These are phyloP conservation scores for Gallinago jamesoni DNA, from an alignment of 2,113 vertebrate species.

Conservation along the genomic window DNA sequence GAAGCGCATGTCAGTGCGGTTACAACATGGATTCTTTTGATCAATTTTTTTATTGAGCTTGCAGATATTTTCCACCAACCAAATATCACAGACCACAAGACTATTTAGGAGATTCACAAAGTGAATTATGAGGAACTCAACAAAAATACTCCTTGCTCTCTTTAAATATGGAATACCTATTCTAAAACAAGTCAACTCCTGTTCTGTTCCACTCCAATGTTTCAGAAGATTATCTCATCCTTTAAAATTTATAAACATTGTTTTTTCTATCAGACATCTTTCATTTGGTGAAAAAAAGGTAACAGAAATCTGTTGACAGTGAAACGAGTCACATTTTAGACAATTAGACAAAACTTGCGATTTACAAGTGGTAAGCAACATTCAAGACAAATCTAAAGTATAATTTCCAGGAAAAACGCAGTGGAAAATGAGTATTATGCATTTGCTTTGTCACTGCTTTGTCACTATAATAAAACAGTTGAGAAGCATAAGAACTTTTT, in stretches of 20 bases:
- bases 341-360: background rate
- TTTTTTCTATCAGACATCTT: background rate
- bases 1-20: background rate
- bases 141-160: background rate
- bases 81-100: background rate
- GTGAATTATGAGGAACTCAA: background rate
- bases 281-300: background rate
- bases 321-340: background rate
- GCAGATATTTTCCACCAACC: conserved; percentile 16
- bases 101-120: background rate
- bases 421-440: background rate
- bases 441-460: background rate
- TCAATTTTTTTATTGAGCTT: background rate
- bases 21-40: conserved; percentile 24
- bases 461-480: background rate
- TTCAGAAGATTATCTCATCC: background rate
- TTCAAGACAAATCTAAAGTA: background rate
- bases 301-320: background rate
- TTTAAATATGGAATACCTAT: background rate
- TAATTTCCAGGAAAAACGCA: background rate
- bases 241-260: background rate
- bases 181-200: background rate
- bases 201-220: background rate
- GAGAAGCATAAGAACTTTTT: background rate
- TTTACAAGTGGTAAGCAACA: background rate